Percentiles rank a stretch among this genome's conserved stretches.
These are phyloP conservation scores for Recurvirostra avosetta DNA, from an alignment of 2,113 vertebrate species.

Conservation along the genomic window DNA sequence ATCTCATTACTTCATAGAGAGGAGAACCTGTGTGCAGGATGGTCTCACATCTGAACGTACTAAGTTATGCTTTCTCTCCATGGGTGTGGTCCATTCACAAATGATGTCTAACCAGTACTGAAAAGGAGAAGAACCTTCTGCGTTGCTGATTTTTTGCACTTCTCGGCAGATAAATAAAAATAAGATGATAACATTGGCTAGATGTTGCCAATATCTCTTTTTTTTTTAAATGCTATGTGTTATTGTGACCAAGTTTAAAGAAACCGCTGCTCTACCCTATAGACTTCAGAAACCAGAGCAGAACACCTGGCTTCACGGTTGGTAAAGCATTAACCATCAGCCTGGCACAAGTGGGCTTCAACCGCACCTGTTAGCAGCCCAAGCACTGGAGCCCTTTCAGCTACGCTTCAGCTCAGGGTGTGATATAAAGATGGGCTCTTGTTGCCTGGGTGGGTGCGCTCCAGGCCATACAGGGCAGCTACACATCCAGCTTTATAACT, in stretches of 20 bases:
- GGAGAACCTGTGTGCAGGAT: background rate
- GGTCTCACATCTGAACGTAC: background rate
- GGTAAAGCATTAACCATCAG: background rate
- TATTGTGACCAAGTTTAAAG: background rate
- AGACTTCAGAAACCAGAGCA: background rate
- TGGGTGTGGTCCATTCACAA: background rate
- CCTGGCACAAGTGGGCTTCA: background rate
- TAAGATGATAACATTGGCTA: background rate
- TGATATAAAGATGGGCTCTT: background rate
- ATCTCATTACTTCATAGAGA: background rate
- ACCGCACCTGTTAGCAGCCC: accelerated
- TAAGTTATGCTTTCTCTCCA: background rate
- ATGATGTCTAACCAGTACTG: background rate
- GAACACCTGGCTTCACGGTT: background rate
- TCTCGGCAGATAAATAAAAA: background rate
- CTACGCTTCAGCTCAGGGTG: background rate
- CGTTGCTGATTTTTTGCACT: background rate
- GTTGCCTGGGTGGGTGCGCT: background rate
- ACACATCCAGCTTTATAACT: background rate
- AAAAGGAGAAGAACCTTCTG: background rate
- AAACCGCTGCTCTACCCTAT: background rate
- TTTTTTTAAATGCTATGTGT: background rate
- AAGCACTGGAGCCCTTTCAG: background rate
- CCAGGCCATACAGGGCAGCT: background rate
- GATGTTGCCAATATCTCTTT: background rate